Base-by-base conservation (phyloP, 2,113 vertebrate genomes). In the Sinocyclocheilus maitianheensis region DNA sequence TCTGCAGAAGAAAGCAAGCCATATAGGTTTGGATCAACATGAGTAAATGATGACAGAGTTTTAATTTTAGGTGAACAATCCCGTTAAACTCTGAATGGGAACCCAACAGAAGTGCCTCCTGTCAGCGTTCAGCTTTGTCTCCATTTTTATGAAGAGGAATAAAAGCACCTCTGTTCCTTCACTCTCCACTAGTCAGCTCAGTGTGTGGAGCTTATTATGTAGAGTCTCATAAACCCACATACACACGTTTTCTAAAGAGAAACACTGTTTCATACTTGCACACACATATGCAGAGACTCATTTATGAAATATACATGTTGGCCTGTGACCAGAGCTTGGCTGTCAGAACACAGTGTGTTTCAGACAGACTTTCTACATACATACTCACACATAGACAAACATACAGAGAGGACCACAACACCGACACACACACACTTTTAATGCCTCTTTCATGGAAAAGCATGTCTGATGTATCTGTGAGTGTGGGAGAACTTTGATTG, bases 231-330 rank as follows among this genome's bases (percentile, higher is more conserved):
- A 48, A 7, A 20, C 65, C 18, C 53, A 22, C 20, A n/a, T 24
- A 63, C 67, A 72, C 30, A 62, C 75, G 18, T 18, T 77, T 74
- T 84, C 40, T 12, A 72, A 80, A 89, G 53, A 81, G 86, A 85
- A 20, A 76, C 43, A 51, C 78, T 65, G 78, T 53, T 87, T 85
- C 69, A 84, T 84, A 65, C 81, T 62, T 62, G 34, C 84, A 7
- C 84, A 48, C 76, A 78, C 84, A 75, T 69, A 84, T 37, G n/a
- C 83, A 10, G 22, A 60, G 30, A 58, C 20, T n/a, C 55, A 83
- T 81, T 82, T 75, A 85, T 85, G 30, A 89, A 89, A 82, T 78
- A 62, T 81, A 88, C 58, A 84, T 84, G 87, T 88, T 86, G 81
- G 87, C 77, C 80, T 18, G 13, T 40, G 51, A 40, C 69, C 71